Evolutionary conservation across 1,140 invertebrate genomes (phyloP).

Genomic region (Papilio machaon): DNA sequence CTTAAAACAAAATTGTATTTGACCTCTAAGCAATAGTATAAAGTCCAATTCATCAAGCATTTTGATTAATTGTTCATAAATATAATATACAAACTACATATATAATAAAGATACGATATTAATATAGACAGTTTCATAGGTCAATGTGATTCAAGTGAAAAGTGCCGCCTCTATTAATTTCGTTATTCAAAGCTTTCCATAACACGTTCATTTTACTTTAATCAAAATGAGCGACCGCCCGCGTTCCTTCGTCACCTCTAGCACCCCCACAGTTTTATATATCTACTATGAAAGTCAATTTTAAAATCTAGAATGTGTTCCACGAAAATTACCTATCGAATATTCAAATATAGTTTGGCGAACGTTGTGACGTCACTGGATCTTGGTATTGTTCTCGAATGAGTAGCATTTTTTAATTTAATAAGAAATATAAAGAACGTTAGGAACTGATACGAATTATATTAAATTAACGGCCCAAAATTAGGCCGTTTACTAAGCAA

Average conservation of each 20-base stretch:
- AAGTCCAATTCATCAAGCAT: no score
- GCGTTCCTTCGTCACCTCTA: neutral
- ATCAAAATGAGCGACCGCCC: slow-evolving; percentile 9
- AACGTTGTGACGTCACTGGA: neutral
- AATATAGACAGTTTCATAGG: no score
- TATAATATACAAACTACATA: no score
- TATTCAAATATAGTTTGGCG: neutral
- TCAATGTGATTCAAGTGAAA: neutral
- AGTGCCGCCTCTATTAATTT: slow-evolving; percentile 3
- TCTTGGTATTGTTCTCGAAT: neutral
- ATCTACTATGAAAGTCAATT: neutral
- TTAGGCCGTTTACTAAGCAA: neutral
- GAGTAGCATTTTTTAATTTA: no score
- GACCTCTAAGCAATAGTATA: no score
- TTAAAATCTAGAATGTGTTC: slow-evolving; percentile 8
- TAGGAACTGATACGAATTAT: no score
- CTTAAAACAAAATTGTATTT: no score
- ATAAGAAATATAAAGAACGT: no score
- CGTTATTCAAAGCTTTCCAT: neutral
- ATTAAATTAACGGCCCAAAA: neutral
- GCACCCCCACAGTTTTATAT: slow-evolving; percentile 3
- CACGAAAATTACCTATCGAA: neutral
- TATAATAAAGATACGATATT: no score
- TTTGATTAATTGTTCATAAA: no score
- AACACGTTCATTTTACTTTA: slow-evolving; percentile 17